Percentiles rank a stretch among this genome's conserved stretches.
Conservation (phyloP, 2,113 vertebrate genomes). For the Atractosteus spatula region DNA sequence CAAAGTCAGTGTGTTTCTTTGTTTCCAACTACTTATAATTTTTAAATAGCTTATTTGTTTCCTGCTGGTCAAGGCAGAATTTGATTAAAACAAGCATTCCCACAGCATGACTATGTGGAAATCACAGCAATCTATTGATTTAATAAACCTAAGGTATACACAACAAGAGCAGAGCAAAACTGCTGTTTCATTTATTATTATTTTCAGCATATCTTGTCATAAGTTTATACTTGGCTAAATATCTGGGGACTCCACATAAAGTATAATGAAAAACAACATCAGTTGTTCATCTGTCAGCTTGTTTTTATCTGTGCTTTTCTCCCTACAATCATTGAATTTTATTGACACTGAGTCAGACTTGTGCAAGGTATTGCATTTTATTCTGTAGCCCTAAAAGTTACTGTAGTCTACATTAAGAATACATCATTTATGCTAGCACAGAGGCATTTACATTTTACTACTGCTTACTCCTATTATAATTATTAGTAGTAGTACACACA, state of each 20-base stretch:
- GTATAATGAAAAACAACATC: not conserved
- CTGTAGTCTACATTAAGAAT: too few species aligned
- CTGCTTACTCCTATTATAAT: too few species aligned
- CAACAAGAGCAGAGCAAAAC: not conserved
- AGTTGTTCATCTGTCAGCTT: not conserved
- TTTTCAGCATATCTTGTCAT: not conserved
- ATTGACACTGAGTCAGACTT: too few species aligned
- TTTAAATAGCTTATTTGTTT: not conserved
- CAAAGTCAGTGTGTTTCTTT: not conserved
- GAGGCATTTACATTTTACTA: too few species aligned
- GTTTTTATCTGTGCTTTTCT: not conserved
- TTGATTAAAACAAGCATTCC: slow-evolving; percentile 6
- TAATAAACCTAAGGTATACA: not conserved
- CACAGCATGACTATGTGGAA: slow-evolving; percentile 7
- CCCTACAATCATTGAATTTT: not conserved
- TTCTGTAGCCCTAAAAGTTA: too few species aligned
- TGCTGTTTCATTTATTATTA: not conserved
- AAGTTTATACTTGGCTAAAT: not conserved
- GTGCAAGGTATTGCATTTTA: too few species aligned
- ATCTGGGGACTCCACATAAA: not conserved
- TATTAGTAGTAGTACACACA: too few species aligned
- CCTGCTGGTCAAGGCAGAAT: not conserved
- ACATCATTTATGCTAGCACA: too few species aligned
- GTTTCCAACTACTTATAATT: not conserved
- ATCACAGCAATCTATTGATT: not conserved